Evolutionary conservation across 1,140 invertebrate genomes (phyloP).

Genomic region (Branchinecta lynchi): DNA sequence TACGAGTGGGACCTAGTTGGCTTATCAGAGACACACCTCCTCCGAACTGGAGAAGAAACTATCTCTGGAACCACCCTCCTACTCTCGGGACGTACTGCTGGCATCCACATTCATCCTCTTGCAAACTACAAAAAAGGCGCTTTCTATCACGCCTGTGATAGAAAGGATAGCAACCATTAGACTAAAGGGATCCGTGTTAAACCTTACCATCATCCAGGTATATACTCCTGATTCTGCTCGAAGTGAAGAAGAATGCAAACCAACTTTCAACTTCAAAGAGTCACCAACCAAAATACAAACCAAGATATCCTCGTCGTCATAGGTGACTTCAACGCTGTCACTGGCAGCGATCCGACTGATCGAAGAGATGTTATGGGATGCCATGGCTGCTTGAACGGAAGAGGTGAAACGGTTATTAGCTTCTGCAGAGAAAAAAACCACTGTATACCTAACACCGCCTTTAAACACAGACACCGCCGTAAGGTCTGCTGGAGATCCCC

Average conservation of each 20-base stretch:
- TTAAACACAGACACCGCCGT: conserved; percentile 8
- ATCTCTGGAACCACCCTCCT: conserved; percentile 5
- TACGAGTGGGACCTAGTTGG: conserved; percentile 3
- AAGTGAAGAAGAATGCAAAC: conserved; percentile 1
- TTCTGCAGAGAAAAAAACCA: background rate
- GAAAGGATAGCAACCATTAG: conserved; percentile 9
- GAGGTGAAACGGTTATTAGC: background rate
- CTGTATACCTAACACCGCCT: background rate
- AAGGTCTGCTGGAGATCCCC: background rate
- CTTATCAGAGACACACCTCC: conserved; percentile 1
- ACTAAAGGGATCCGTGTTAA: conserved; percentile 1
- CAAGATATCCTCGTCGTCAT: background rate
- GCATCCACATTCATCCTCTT: conserved; percentile 8
- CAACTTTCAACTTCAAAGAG: background rate
- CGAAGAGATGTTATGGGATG: background rate
- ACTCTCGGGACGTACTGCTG: background rate
- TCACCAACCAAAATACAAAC: background rate
- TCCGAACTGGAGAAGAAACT: conserved; percentile 4
- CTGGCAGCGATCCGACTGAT: background rate
- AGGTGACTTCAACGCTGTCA: too few species aligned
- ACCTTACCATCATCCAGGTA: conserved; percentile 9
- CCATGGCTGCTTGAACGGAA: conserved; percentile 4
- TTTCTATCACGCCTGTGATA: background rate
- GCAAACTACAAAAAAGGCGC: conserved; percentile 5
- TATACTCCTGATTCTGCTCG: conserved; percentile 8